Conservation (phyloP, 2,888 invertebrate species). For the Seira sanloemensis region DNA sequence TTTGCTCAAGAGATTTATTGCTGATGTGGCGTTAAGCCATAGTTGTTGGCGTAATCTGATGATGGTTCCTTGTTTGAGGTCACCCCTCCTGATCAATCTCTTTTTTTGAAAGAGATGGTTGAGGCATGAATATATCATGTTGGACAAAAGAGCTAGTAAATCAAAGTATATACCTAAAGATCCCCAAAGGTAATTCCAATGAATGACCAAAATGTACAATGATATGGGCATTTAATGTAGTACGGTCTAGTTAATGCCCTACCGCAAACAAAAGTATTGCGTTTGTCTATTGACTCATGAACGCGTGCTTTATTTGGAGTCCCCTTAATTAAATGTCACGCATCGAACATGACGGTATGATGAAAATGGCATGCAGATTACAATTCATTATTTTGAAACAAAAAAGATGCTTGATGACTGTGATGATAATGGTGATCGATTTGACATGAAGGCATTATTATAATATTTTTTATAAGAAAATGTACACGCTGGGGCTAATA, state of each 20-base stretch:
- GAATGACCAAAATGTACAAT: too few species aligned
- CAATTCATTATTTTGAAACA: not conserved
- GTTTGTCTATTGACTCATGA: conserved; percentile 1
- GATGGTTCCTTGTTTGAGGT: not conserved
- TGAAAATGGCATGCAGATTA: conserved; percentile 9
- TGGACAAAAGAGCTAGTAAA: too few species aligned
- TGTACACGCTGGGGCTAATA: not conserved
- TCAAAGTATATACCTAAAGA: too few species aligned
- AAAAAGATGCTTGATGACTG: conserved; percentile 18
- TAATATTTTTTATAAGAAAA: not conserved
- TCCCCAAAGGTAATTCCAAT: too few species aligned
- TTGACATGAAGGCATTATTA: conserved; percentile 29
- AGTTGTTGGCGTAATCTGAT: not conserved
- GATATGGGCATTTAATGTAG: too few species aligned
- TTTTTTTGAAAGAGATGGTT: not conserved
- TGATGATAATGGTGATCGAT: conserved; percentile 29
- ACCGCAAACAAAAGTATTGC: conserved; percentile 32
- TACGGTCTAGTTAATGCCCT: not conserved
- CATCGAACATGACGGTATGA: not conserved
- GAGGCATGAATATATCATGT: not conserved
- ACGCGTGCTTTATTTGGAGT: conserved; percentile 12
- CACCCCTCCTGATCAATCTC: not conserved
- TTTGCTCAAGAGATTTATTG: not conserved
- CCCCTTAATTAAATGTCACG: conserved; percentile 39
- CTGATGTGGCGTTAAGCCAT: not conserved